These are phyloP conservation scores for Anoplolepis gracilipes DNA, from an alignment of 1,140 invertebrate genomes.

Conservation along the genomic window DNA sequence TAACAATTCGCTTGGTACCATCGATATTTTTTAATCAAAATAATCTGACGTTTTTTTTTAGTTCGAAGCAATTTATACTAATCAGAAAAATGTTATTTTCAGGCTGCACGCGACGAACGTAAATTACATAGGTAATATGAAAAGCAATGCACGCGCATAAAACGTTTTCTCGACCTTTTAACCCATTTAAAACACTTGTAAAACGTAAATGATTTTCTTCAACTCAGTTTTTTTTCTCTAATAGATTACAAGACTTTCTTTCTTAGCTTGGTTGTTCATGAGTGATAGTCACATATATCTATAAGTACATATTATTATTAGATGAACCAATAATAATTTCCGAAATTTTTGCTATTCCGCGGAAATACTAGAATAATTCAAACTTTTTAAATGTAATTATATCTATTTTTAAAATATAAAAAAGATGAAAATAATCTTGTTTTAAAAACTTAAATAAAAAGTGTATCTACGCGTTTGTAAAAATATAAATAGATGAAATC, in stretches of 20 bases:
- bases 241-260: not conserved
- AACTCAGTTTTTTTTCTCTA: not conserved
- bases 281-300: not conserved
- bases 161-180: not conserved
- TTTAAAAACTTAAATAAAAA: not conserved
- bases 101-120: slow-evolving; percentile 6
- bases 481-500: not conserved
- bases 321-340: not conserved
- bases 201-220: slow-evolving; percentile 8
- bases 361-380: not conserved
- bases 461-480: not conserved
- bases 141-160: not conserved
- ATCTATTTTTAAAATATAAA: not conserved
- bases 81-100: slow-evolving; percentile 37
- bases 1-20: not conserved
- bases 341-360: not conserved
- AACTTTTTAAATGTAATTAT: not conserved
- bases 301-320: not conserved
- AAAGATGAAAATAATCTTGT: not conserved
- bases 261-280: not conserved
- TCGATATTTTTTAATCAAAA: slow-evolving; percentile 7
- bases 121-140: slow-evolving; percentile 10
- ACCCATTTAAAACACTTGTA: slow-evolving; percentile 18
- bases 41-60: not conserved
- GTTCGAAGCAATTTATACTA: slow-evolving; percentile 9